These are phyloP conservation scores for Drosophila virilis DNA, from an alignment of 1,140 invertebrate species.

Conservation along the genomic window DNA sequence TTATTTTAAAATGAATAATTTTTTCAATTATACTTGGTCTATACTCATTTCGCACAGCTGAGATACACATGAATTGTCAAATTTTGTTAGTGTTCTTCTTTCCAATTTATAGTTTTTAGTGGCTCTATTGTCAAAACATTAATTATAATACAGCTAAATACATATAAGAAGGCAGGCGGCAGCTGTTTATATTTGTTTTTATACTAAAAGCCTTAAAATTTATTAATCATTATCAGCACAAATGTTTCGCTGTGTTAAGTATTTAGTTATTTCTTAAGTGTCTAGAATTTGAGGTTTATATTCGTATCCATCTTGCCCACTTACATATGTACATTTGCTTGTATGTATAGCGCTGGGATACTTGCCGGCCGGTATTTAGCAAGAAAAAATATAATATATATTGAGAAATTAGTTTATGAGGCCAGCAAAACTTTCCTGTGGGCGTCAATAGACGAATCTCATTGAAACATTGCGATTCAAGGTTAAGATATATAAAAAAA, in stretches of 20 bases:
- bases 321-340: not conserved
- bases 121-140: conserved; percentile 41
- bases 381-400: not conserved
- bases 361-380: conserved; percentile 69
- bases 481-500: conserved; percentile 23
- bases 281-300: conserved; percentile 6
- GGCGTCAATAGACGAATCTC: conserved; percentile 29
- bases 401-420: conserved; percentile 49
- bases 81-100: not conserved
- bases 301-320: conserved; percentile 10
- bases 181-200: conserved; percentile 50
- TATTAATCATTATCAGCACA: conserved; percentile 67
- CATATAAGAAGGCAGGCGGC: conserved; percentile 26
- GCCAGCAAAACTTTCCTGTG: conserved; percentile 30
- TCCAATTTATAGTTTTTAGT: conserved; percentile 21
- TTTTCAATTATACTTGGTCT: not conserved
- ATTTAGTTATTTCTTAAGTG: conserved; percentile 44
- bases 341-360: conserved; percentile 2
- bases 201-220: conserved; percentile 39
- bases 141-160: conserved; percentile 26
- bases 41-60: not conserved
- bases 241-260: conserved; percentile 46
- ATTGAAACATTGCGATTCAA: conserved; percentile 36
- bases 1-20: not conserved
- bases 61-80: conserved; percentile 19